Percentiles rank a stretch among this genome's conserved stretches.
Conservation (phyloP, 2,888 invertebrate species). For the Xestia ashworthii region DNA sequence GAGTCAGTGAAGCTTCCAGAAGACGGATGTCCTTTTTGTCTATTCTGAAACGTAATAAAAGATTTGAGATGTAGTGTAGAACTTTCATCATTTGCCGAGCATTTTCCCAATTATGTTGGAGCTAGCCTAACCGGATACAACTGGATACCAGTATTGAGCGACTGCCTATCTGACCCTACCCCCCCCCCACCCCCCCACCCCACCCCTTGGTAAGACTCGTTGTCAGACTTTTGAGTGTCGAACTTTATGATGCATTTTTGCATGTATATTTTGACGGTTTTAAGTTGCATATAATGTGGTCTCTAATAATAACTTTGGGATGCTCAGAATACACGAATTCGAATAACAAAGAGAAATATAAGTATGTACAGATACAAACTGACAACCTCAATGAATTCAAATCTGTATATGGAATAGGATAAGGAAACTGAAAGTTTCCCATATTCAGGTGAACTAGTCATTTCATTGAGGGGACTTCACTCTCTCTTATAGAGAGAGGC, state of each 20-base stretch:
- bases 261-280: not conserved
- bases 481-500: not conserved
- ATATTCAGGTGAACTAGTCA: not conserved
- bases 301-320: not conserved
- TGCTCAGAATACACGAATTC: not conserved
- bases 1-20: conserved; percentile 96
- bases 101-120: too few species aligned
- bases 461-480: not conserved
- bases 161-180: too few species aligned
- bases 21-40: conserved; percentile 96
- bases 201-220: too few species aligned
- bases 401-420: not conserved
- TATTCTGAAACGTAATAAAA: conserved; percentile 82
- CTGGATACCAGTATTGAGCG: too few species aligned
- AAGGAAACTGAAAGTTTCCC: not conserved
- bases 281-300: not conserved
- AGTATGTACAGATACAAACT: not conserved
- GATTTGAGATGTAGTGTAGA: not conserved
- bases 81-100: too few species aligned
- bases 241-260: not conserved
- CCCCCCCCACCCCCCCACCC: too few species aligned
- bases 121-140: too few species aligned
- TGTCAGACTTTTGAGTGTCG: not conserved
- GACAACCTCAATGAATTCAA: not conserved
- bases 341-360: not conserved